phyloP scores from a whole-genome alignment of 2,113 vertebrate species.

The Gobio gobio region DNA sequence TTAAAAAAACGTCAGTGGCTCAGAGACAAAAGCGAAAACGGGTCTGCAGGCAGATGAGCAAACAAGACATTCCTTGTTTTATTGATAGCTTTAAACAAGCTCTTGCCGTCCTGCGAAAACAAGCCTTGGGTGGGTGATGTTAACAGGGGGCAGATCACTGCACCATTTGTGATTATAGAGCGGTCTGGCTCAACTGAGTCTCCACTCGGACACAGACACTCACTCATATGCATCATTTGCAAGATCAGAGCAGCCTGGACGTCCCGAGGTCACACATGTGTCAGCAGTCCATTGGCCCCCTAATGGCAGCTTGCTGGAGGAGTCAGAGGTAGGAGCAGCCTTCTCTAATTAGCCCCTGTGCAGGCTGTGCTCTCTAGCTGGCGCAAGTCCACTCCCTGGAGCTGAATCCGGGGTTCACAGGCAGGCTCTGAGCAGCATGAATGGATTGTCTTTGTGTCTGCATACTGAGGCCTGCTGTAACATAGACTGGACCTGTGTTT shows the following conservation, averaged over 20 bases:
- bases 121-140: constrained; percentile 2
- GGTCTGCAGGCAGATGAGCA: constrained; percentile 68
- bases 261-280: constrained; percentile 52
- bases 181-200: constrained; percentile 15
- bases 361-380: constrained; percentile 66
- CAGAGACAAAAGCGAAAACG: constrained; percentile 70
- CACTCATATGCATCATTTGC: constrained; percentile 8
- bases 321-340: constrained; percentile 64
- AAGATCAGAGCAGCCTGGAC: constrained; percentile 53
- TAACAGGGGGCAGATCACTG: constrained; percentile 5
- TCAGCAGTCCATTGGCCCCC: constrained; percentile 71
- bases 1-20: constrained; percentile 65
- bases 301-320: constrained; percentile 61
- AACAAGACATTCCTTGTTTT: constrained; percentile 68
- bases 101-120: constrained; percentile 42
- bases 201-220: neutral
- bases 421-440: constrained; percentile 73
- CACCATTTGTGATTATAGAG: constrained; percentile 35
- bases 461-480: constrained; percentile 76
- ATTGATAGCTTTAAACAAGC: constrained; percentile 57
- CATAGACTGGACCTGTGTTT: constrained; percentile 73
- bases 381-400: constrained; percentile 70
- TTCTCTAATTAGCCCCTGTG: constrained; percentile 72
- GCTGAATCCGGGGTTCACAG: constrained; percentile 76
- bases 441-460: constrained; percentile 80